phyloP scores from a whole-genome alignment of 2,888 invertebrate species.

The Clanis bilineata region DNA sequence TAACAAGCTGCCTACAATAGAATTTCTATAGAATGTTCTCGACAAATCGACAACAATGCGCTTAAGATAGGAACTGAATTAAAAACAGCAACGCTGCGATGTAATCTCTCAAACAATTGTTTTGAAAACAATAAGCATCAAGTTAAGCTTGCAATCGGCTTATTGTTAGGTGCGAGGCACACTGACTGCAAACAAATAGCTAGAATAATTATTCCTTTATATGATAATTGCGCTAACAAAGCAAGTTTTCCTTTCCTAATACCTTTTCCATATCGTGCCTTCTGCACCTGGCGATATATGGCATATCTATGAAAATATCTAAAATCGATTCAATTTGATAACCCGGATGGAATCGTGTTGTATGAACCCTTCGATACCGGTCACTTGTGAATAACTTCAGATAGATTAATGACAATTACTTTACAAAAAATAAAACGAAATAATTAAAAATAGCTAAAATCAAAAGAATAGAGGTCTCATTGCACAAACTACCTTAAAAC shows the following conservation, averaged over 20 bases:
- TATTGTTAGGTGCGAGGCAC: slow-evolving; percentile 30
- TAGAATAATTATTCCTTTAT: no score
- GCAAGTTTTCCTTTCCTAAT: no score
- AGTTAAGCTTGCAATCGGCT: slow-evolving; percentile 45
- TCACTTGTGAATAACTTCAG: no score
- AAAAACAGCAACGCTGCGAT: slow-evolving; percentile 33
- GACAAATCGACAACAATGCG: slow-evolving; percentile 2
- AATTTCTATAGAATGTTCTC: not conserved
- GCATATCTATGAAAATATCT: no score
- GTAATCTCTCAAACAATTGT: slow-evolving; percentile 46
- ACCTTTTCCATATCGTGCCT: no score
- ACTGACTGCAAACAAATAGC: slow-evolving; percentile 14
- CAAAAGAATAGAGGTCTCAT: not conserved
- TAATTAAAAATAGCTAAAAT: not conserved
- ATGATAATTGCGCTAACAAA: no score
- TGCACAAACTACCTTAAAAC: slow-evolving; percentile 1
- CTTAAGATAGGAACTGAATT: slow-evolving; percentile 28
- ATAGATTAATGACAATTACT: no score
- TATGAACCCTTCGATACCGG: no score
- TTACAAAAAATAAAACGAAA: no score
- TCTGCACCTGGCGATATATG: no score
- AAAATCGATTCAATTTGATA: no score
- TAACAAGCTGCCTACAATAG: not conserved
- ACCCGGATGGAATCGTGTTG: no score
- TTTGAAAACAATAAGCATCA: slow-evolving; percentile 44